phyloP scores from a whole-genome alignment of 2,113 vertebrate genomes.

The Capra hircus region DNA sequence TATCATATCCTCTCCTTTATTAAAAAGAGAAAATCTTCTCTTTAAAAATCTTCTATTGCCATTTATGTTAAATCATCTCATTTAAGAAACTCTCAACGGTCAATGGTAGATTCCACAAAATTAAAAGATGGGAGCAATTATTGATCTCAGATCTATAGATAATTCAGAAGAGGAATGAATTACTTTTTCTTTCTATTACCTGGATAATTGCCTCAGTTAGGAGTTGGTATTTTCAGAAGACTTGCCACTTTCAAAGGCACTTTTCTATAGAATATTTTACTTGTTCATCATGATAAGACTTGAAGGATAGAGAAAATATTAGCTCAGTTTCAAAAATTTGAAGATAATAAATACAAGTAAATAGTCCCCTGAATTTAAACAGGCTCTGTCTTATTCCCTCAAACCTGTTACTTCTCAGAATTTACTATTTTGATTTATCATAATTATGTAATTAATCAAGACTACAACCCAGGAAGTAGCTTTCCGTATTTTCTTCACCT shows the following conservation, averaged over 20 bases:
- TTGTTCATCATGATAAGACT: not conserved
- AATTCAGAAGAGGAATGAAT: not conserved
- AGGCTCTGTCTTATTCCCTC: not conserved
- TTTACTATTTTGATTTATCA: not conserved
- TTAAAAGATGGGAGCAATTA: not conserved
- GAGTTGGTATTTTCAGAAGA: not conserved
- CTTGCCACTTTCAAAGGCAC: not conserved
- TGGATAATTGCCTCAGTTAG: not conserved
- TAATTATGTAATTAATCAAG: not conserved
- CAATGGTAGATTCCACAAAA: not conserved
- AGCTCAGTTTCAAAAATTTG: not conserved
- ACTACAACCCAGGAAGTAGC: not conserved
- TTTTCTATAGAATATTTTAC: not conserved
- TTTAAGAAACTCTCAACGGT: not conserved
- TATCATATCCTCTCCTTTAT: not conserved
- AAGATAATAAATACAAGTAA: not conserved
- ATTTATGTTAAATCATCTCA: not conserved
- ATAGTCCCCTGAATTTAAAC: not conserved
- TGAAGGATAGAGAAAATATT: not conserved
- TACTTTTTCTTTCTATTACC: not conserved
- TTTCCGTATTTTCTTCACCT: not conserved
- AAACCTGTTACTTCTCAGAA: not conserved
- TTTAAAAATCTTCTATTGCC: not conserved
- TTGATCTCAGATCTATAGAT: not conserved
- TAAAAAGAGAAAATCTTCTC: not conserved